Evolutionary conservation across 2,113 vertebrate genomes (phyloP).

Genomic region (Nanorana parkeri): DNA sequence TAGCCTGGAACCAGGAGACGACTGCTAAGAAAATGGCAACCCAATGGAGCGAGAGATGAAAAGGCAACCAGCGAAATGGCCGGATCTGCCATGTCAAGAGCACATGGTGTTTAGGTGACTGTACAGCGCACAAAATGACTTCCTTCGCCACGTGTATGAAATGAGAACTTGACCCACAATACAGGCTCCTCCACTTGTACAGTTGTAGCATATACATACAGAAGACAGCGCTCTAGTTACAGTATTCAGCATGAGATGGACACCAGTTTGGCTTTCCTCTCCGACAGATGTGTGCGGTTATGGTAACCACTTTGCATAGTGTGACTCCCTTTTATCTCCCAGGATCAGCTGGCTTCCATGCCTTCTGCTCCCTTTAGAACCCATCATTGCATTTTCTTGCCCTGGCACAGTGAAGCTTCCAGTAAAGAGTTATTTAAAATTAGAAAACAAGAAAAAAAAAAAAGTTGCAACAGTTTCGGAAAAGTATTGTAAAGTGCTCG

Average conservation of each 20-base stretch:
- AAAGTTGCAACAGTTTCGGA: constrained; percentile 32
- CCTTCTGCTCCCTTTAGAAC: constrained; percentile 41
- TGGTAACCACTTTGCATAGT: constrained; percentile 45
- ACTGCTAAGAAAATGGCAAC: too few relatives aligned
- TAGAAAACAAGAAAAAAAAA: constrained; percentile 3
- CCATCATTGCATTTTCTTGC: constrained; percentile 19
- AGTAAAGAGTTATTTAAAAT: constrained; percentile 39
- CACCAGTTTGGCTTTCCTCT: background rate
- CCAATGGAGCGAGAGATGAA: too few relatives aligned
- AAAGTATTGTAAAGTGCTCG: constrained; percentile 64
- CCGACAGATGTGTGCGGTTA: constrained; percentile 23
- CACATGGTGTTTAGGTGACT: too few relatives aligned
- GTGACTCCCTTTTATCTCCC: background rate
- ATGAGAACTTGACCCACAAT: background rate
- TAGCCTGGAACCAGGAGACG: too few relatives aligned
- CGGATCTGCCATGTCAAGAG: too few relatives aligned
- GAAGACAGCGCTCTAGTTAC: constrained; percentile 5
- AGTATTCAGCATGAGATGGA: background rate
- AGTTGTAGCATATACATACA: background rate
- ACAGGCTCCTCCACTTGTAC: background rate
- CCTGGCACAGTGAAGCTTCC: constrained; percentile 51
- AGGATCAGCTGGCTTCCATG: background rate
- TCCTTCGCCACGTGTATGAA: background rate
- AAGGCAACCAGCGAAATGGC: too few relatives aligned
- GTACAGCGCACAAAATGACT: background rate